Conservation (phyloP, 2,113 vertebrate genomes). For the Ginglymostoma cirratum region DNA sequence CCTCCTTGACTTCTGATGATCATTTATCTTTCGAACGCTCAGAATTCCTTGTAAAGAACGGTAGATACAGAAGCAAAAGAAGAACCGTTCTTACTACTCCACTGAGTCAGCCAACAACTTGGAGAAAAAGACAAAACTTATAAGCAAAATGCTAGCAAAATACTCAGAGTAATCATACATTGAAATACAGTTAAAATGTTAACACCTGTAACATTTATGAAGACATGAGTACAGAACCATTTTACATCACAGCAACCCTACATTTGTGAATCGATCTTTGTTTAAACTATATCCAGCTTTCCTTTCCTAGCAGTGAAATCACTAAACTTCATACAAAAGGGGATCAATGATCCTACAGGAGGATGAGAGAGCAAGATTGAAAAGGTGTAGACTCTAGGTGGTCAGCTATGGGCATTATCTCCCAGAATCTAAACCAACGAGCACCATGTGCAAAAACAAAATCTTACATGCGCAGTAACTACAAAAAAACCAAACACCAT, state of each 20-base stretch:
- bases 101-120: neutral
- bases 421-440: neutral
- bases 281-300: neutral
- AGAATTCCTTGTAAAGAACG: neutral
- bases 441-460: neutral
- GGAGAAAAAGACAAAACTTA: neutral
- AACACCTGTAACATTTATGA: neutral
- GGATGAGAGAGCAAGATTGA: neutral
- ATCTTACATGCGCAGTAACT: neutral
- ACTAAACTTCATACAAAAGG: neutral
- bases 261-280: neutral
- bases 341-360: neutral
- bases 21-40: neutral
- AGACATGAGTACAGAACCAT: neutral
- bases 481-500: neutral
- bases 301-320: neutral
- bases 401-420: neutral
- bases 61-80: neutral
- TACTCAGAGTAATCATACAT: neutral
- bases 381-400: neutral
- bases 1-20: neutral
- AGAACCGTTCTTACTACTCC: neutral
- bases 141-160: conserved; percentile 6
- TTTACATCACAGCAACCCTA: neutral
- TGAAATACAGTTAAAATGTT: neutral